These are phyloP conservation scores for Drosophila takahashii DNA, from an alignment of 1,140 invertebrate species.

Conservation along the genomic window DNA sequence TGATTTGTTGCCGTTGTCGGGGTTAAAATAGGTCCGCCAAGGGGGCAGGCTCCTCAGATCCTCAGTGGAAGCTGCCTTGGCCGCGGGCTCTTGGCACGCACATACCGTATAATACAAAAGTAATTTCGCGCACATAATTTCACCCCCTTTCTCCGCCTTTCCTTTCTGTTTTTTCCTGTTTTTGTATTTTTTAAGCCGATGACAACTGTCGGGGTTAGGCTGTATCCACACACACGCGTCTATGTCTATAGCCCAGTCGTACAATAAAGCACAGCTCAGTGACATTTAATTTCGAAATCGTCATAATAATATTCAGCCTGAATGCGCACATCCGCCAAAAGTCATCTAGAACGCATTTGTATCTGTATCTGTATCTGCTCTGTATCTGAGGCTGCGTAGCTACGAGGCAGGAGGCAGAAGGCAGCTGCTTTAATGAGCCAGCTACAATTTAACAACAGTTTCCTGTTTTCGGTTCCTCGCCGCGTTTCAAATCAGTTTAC, in stretches of 20 bases:
- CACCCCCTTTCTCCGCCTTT: conserved; percentile 11
- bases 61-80: conserved; percentile 36
- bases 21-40: conserved; percentile 77
- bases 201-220: conserved; percentile 70
- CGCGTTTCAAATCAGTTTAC: conserved; percentile 79
- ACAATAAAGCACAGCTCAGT: conserved; percentile 58
- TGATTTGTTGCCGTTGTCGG: conserved; percentile 66
- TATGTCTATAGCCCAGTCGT: conserved; percentile 1
- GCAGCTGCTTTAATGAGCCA: conserved; percentile 76
- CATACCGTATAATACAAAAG: conserved; percentile 66
- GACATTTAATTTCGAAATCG: conserved; percentile 76
- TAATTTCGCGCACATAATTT: conserved; percentile 72
- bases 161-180: not conserved
- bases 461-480: conserved; percentile 76
- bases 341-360: conserved; percentile 40
- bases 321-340: conserved; percentile 67
- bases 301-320: conserved; percentile 75
- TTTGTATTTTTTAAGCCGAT: conserved; percentile 62
- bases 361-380: conserved; percentile 22
- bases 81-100: conserved; percentile 50
- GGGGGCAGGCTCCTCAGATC: conserved; percentile 7
- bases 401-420: conserved; percentile 20
- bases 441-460: conserved; percentile 77
- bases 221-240: conserved; percentile 18
- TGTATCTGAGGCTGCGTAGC: conserved; percentile 28